Percentiles rank a stretch among this genome's conserved stretches.
phyloP scores from a whole-genome alignment of 2,797 vertebrate species.

The Squalus acanthias region DNA sequence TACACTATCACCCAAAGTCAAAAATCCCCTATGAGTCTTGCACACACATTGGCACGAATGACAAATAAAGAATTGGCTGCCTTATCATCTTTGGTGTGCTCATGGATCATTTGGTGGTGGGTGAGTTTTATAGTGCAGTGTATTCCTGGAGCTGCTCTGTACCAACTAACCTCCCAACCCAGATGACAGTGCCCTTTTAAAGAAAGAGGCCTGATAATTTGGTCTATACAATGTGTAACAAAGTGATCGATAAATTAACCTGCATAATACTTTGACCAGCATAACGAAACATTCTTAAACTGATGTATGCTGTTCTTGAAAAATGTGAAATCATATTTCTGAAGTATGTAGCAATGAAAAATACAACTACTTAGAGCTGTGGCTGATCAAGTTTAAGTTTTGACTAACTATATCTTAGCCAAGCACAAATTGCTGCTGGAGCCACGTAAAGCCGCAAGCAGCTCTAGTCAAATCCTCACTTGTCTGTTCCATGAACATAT shows the following conservation, averaged over 20 bases:
- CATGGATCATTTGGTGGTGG: background rate
- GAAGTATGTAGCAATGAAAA: background rate
- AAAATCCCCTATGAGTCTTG: background rate
- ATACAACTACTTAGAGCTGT: background rate
- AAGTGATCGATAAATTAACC: background rate
- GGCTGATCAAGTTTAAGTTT: background rate
- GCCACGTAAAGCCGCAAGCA: background rate
- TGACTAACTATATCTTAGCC: background rate
- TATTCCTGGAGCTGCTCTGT: background rate
- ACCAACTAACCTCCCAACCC: background rate
- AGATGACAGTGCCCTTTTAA: background rate
- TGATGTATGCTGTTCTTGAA: background rate
- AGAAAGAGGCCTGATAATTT: background rate
- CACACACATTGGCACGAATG: background rate
- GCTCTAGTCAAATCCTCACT: slow-evolving; percentile 12
- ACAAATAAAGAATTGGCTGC: background rate
- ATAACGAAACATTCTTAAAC: background rate
- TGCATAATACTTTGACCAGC: background rate
- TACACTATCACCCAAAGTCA: background rate
- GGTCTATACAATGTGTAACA: background rate
- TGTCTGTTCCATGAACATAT: background rate
- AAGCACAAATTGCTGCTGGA: background rate
- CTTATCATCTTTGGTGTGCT: background rate
- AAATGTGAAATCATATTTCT: background rate
- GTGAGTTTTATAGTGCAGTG: background rate